These are phyloP conservation scores for Stegostoma tigrinum DNA, from an alignment of 2,113 vertebrate species.

Conservation along the genomic window DNA sequence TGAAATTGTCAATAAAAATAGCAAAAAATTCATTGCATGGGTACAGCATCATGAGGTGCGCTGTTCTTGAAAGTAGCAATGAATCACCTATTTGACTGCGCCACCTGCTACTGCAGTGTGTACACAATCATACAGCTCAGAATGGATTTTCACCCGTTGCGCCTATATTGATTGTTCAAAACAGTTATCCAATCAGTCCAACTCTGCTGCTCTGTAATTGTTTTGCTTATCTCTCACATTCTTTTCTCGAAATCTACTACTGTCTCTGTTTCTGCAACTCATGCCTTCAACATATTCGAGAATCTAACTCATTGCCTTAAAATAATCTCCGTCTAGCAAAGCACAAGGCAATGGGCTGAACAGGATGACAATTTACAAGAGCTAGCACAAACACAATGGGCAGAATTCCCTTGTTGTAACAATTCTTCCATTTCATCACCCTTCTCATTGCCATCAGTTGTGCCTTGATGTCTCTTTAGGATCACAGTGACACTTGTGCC, in stretches of 20 bases:
- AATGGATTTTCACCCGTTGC: background rate
- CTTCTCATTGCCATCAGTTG: too few relatives aligned
- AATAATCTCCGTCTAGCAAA: background rate
- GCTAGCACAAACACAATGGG: background rate
- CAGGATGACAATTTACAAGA: background rate
- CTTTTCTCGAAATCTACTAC: background rate
- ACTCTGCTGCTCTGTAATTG: background rate
- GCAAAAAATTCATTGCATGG: background rate
- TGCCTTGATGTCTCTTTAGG: too few relatives aligned
- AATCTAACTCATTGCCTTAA: background rate
- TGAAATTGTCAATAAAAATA: background rate
- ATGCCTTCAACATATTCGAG: background rate
- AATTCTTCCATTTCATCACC: too few relatives aligned
- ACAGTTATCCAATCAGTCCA: background rate
- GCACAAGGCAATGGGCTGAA: background rate
- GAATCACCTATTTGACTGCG: background rate
- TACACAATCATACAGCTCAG: background rate
- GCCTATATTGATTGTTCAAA: background rate
- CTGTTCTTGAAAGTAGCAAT: background rate
- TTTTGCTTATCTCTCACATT: background rate
- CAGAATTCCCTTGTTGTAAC: background rate
- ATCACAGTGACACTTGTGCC: too few relatives aligned
- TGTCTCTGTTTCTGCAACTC: background rate
- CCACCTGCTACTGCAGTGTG: background rate
- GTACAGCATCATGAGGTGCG: background rate